Percentiles rank a stretch among this genome's conserved stretches.
phyloP scores from a whole-genome alignment of 2,113 vertebrate genomes.

The Crotalus helleri region DNA sequence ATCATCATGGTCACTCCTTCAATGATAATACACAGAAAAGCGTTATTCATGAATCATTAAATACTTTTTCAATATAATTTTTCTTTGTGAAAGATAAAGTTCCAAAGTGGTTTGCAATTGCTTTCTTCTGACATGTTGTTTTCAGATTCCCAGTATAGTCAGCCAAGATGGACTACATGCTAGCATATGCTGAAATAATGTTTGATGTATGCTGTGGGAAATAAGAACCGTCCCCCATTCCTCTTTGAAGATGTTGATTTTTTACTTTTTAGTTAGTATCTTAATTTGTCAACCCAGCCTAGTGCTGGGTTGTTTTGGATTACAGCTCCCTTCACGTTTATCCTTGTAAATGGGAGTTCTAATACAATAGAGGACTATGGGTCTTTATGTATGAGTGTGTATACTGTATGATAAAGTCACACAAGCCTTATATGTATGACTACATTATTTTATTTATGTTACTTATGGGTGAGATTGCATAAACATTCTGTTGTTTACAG shows the following conservation, averaged over 20 bases:
- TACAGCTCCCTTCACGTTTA: not conserved
- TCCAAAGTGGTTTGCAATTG: not conserved
- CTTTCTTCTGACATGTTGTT: not conserved
- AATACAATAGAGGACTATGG: not conserved
- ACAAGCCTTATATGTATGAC: not conserved
- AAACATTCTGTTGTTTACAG: not conserved
- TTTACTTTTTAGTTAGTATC: not conserved
- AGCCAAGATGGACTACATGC: not conserved
- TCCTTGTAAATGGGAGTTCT: not conserved
- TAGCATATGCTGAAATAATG: not conserved
- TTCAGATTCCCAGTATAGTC: not conserved
- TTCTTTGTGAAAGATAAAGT: not conserved
- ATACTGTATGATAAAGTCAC: not conserved
- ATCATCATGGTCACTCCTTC: constrained; percentile 79
- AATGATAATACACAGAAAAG: fast-evolving
- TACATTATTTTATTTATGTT: not conserved
- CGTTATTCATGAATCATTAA: not conserved
- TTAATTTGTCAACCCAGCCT: not conserved
- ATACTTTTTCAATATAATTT: not conserved
- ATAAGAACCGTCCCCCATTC: not conserved
- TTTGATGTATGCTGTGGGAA: not conserved
- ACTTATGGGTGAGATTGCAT: not conserved
- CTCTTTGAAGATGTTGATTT: not conserved
- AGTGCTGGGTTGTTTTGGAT: not conserved
- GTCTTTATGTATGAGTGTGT: not conserved